Evolutionary conservation across 2,888 invertebrate genomes (phyloP).

Genomic region (Rhingia rostrata): DNA sequence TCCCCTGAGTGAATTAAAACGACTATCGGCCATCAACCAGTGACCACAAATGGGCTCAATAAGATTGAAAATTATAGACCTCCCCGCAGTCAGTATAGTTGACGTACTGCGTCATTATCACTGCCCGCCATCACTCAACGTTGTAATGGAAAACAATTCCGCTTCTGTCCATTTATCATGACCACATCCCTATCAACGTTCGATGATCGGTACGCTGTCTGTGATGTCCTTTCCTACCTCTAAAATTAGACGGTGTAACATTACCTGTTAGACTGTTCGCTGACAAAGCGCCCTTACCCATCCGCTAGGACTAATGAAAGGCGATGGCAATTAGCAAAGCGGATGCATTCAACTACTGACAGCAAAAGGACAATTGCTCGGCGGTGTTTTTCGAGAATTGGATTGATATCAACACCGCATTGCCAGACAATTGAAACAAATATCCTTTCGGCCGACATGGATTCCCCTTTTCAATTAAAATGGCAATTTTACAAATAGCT

Average conservation of each 20-base stretch:
- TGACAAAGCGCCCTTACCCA: conserved; percentile 23
- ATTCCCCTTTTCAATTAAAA: conserved; percentile 61
- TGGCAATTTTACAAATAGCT: conserved; percentile 69
- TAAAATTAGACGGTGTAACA: conserved; percentile 40
- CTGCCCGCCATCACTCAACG: conserved; percentile 28
- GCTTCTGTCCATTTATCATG: conserved; percentile 2
- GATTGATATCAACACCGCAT: conserved; percentile 45
- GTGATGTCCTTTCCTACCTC: background rate
- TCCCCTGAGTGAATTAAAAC: background rate
- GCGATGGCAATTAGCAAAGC: conserved; percentile 54
- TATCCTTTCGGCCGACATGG: conserved; percentile 37
- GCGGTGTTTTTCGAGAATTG: conserved; percentile 49
- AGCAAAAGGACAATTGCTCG: conserved; percentile 30
- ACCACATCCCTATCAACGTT: conserved; percentile 57
- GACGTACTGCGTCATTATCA: conserved; percentile 37
- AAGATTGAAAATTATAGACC: conserved; percentile 35
- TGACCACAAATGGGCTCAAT: conserved; percentile 38
- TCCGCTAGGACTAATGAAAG: conserved; percentile 43
- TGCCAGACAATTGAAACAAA: conserved; percentile 51
- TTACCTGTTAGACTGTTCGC: conserved; percentile 7
- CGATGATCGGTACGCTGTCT: conserved; percentile 21
- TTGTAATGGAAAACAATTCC: conserved; percentile 32
- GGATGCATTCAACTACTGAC: conserved; percentile 15
- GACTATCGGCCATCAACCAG: conserved; percentile 18
- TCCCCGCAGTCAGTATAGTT: conserved; percentile 5